A percentile compares a stretch with the other conserved stretches of the same genome.
Evolutionary conservation across 2,113 vertebrate genomes (phyloP).

Genomic region (Albula glossodonta): DNA sequence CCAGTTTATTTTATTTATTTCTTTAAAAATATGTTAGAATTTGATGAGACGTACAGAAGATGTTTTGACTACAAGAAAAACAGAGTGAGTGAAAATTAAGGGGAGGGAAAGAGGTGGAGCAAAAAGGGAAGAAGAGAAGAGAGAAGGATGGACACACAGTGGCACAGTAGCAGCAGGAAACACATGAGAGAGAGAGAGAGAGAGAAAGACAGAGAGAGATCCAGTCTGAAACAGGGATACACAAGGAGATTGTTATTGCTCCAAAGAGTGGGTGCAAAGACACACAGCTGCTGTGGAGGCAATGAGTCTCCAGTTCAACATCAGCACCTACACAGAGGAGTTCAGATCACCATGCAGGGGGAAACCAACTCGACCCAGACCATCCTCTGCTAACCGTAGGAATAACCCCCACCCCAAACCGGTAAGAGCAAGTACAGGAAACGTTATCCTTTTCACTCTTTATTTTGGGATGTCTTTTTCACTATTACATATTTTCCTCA

Average conservation of each 20-base stretch:
- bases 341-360: slow-evolving; percentile 51
- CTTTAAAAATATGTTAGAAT: too few relatives aligned
- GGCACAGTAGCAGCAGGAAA: background rate
- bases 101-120: background rate
- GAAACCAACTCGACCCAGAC: slow-evolving; percentile 53
- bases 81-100: too few relatives aligned
- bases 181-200: background rate
- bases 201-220: background rate
- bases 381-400: slow-evolving; percentile 65
- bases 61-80: too few relatives aligned
- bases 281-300: background rate
- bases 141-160: background rate
- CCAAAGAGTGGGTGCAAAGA: background rate
- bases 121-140: background rate
- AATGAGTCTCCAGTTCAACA: slow-evolving; percentile 60
- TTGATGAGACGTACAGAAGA: too few relatives aligned
- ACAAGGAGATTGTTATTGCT: background rate
- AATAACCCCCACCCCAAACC: slow-evolving; percentile 72
- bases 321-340: slow-evolving; percentile 66
- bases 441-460: slow-evolving; percentile 18
- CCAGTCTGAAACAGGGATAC: background rate
- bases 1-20: too few relatives aligned
- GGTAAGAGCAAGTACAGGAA: slow-evolving; percentile 54
- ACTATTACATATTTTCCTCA: background rate
- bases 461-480: background rate